Evolutionary conservation across 1,140 invertebrate genomes (phyloP).

Genomic region (Oreohelix idahoensis): DNA sequence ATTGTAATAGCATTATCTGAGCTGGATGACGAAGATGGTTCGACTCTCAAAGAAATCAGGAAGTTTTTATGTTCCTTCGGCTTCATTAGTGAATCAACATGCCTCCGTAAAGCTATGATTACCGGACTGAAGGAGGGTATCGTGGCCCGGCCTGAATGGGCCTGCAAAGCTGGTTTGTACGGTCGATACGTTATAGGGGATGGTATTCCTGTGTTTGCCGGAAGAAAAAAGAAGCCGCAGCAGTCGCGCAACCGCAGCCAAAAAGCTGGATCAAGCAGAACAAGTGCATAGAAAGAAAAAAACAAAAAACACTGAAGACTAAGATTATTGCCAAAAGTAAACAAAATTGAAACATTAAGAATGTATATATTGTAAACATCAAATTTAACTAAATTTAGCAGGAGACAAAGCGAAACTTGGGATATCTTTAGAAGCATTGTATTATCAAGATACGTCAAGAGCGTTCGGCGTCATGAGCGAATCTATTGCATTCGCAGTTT

Average conservation of each 20-base stretch:
- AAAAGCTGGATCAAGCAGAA: not conserved
- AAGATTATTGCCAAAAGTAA: not conserved
- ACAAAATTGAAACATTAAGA: not conserved
- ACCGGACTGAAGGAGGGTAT: slow-evolving; percentile 9
- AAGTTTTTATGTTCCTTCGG: slow-evolving; percentile 9
- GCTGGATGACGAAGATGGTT: not conserved
- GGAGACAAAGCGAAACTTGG: too few relatives aligned
- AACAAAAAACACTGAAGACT: not conserved
- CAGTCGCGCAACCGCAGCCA: not conserved
- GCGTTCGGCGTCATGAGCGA: not conserved
- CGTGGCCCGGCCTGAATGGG: slow-evolving; percentile 19
- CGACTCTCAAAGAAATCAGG: slow-evolving; percentile 33
- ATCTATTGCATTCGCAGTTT: too few relatives aligned
- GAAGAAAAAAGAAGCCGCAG: slow-evolving; percentile 9
- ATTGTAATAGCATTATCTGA: slow-evolving; percentile 4
- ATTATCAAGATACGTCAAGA: not conserved
- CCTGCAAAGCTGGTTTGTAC: slow-evolving; percentile 28
- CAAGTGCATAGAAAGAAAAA: not conserved
- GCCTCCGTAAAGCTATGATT: slow-evolving; percentile 26
- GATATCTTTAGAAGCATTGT: not conserved
- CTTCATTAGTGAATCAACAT: not conserved
- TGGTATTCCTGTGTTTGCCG: slow-evolving; percentile 23
- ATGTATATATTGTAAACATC: not conserved
- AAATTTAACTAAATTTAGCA: not conserved
- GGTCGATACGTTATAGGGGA: slow-evolving; percentile 32